These are phyloP conservation scores for Syrrhaptes paradoxus DNA, from an alignment of 2,113 vertebrate genomes.

Conservation along the genomic window DNA sequence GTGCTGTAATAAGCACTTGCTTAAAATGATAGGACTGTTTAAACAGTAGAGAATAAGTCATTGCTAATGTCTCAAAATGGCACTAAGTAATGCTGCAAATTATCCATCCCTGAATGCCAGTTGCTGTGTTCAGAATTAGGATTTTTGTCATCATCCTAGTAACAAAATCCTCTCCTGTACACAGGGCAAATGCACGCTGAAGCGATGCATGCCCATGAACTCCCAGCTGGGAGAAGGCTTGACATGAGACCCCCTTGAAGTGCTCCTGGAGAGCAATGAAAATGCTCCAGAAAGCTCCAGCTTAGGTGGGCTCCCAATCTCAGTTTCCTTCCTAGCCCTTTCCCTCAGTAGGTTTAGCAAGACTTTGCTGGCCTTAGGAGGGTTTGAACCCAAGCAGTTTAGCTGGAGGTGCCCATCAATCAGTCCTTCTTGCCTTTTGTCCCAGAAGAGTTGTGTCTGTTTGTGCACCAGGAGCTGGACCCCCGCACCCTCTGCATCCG, in stretches of 20 bases:
- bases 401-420: neutral
- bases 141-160: neutral
- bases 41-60: constrained; percentile 8
- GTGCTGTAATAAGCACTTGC: constrained; percentile 55
- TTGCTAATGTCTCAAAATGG: constrained; percentile 2
- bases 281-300: neutral
- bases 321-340: neutral
- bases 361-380: neutral
- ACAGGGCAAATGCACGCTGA: neutral
- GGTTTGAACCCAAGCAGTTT: neutral
- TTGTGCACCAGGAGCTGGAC: neutral
- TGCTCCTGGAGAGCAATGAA: neutral
- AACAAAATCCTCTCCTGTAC: neutral
- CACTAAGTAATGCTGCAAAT: neutral
- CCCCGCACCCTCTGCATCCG: neutral
- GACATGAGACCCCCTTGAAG: neutral
- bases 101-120: neutral
- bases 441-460: fast-evolving
- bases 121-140: neutral
- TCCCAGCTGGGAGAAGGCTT: neutral
- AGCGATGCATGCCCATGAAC: neutral
- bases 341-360: neutral
- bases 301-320: neutral
- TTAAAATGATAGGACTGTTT: constrained; percentile 3
- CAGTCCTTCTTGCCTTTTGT: neutral